Conservation (phyloP, 1,140 invertebrate species). For the Trichonephila inaurata region DNA sequence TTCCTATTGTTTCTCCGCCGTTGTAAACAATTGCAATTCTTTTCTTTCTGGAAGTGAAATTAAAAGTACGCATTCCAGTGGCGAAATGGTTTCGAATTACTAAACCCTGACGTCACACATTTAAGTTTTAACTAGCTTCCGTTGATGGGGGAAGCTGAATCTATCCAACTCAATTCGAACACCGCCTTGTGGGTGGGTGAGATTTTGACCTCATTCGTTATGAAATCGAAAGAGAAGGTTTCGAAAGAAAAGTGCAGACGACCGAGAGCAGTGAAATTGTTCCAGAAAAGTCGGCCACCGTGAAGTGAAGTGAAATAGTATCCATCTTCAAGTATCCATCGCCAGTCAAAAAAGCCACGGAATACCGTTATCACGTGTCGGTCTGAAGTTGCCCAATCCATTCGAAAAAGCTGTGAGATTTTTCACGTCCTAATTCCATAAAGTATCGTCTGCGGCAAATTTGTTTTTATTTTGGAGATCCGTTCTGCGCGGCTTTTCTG, state of each 20-base stretch:
- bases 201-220: constrained; percentile 66
- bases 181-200: constrained; percentile 34
- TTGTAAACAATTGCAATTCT: constrained; percentile 32
- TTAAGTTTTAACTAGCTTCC: constrained; percentile 5
- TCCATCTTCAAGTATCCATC: not conserved
- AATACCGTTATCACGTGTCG: constrained; percentile 10
- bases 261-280: constrained; percentile 3
- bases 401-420: not conserved
- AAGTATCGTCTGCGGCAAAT: constrained; percentile 24
- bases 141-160: not conserved
- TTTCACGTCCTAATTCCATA: constrained; percentile 34
- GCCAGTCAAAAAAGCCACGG: not conserved
- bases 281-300: constrained; percentile 57
- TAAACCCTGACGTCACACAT: not conserved
- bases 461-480: not conserved
- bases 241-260: constrained; percentile 50
- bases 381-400: not conserved
- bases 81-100: constrained; percentile 22
- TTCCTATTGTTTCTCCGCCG: constrained; percentile 22
- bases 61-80: constrained; percentile 24
- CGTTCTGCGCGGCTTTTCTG: not conserved
- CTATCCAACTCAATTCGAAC: not conserved
- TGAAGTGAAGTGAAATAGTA: not conserved
- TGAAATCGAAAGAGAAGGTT: constrained; percentile 58
- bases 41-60: constrained; percentile 3